A percentile compares a stretch with the other conserved stretches of the same genome.
Conservation (phyloP, 1,140 invertebrate species). For the Sycobia sp. region DNA sequence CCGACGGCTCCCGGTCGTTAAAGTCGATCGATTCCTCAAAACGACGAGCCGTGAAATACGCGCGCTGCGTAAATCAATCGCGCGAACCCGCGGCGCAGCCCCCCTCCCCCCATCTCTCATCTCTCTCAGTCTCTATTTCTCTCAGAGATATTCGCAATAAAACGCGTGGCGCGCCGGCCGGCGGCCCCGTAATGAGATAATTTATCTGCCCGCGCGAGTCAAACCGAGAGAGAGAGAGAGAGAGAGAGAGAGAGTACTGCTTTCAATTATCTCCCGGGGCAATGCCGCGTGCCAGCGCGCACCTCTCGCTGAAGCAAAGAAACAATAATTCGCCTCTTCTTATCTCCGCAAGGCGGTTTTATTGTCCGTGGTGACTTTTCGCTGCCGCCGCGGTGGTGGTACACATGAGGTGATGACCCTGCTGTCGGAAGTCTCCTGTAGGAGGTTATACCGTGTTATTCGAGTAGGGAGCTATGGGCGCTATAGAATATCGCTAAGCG, state of each 20-base stretch:
- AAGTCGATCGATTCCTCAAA: conserved; percentile 23
- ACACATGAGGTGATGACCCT: too few species aligned
- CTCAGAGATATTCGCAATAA: conserved; percentile 14
- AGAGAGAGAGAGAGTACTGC: not conserved
- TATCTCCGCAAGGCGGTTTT: not conserved
- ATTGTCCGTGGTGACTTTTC: not conserved
- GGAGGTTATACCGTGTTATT: too few species aligned
- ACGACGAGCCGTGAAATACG: conserved; percentile 21
- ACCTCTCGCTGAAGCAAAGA: not conserved
- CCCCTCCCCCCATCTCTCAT: too few species aligned
- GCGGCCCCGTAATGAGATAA: conserved; percentile 24
- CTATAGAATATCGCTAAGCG: too few species aligned
- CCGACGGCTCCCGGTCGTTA: conserved; percentile 6
- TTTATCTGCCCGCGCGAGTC: conserved; percentile 2
- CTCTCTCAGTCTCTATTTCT: too few species aligned
- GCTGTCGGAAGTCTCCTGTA: too few species aligned
- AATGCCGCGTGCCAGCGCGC: not conserved
- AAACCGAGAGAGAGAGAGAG: too few species aligned
- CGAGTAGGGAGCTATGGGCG: too few species aligned
- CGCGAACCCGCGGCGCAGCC: not conserved
- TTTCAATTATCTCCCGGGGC: conserved; percentile 23
- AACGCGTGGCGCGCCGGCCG: not conserved
- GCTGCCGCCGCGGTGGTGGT: not conserved
- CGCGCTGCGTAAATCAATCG: conserved; percentile 22
- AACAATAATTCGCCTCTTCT: not conserved